Evolutionary conservation across 2,113 vertebrate species (phyloP).

Genomic region (Muntiacus reevesi): DNA sequence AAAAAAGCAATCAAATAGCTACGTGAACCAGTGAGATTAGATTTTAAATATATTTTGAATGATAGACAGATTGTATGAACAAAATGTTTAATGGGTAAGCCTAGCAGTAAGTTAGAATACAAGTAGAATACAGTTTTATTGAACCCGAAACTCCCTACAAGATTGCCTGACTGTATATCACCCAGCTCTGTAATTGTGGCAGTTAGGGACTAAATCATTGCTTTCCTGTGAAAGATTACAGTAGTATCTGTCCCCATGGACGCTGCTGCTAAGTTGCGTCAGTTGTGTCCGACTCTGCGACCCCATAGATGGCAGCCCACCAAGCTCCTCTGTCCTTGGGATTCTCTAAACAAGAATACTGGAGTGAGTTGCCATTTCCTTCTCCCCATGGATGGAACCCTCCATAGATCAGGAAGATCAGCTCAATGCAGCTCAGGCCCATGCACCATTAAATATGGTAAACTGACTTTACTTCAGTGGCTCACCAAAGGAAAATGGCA

Average conservation of each 20-base stretch:
- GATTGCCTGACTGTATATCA: background rate
- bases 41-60: conserved; percentile 27
- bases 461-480: background rate
- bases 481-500: conserved; percentile 8
- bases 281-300: background rate
- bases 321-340: background rate
- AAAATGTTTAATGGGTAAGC: background rate
- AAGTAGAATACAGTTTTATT: background rate
- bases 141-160: background rate
- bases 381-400: background rate
- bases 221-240: background rate
- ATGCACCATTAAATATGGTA: background rate
- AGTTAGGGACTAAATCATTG: background rate
- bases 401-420: background rate
- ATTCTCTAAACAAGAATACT: background rate
- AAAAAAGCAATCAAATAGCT: background rate
- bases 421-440: background rate
- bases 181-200: background rate
- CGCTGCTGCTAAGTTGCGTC: background rate
- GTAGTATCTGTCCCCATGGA: background rate
- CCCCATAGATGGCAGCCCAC: background rate
- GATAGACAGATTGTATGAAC: background rate
- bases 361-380: background rate
- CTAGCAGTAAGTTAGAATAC: conserved; percentile 28
- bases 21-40: conserved; percentile 12